Evolutionary conservation across 2,113 vertebrate genomes (phyloP), one percentile per base, ranked within the genome.

Genomic region (Hiodon tergisus): DNA sequence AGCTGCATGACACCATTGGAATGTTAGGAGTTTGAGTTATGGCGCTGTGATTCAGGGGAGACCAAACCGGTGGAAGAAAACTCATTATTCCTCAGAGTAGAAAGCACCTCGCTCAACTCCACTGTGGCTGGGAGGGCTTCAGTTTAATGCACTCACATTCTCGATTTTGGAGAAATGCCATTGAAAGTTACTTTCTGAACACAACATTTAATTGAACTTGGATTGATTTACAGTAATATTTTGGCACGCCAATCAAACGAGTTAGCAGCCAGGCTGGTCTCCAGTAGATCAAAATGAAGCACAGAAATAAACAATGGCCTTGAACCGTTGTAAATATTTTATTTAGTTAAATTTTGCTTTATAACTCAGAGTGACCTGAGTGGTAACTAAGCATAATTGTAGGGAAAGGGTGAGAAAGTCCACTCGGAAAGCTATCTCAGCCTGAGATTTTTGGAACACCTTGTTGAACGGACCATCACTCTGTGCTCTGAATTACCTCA

Each of bases 321-420:
- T 2, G 31, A 31, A 31, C n/a, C 48, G 58, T 62, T 62, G 52
- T 72, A 72, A 72, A 72, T 72, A 58, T 72, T 50, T 47, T 13
- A 58, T 61, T 62, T 47, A 51, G 62, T 61, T 72, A 17, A 58
- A 9, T 62, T 72, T 72, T 72, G 60, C 60, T 59, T 62, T 72
- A 58, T 62, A 62, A 9, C 71, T 72, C 48, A 13, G 71, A 47
- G 62, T 17, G 47, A 31, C 48, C 70, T 48, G 70, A 71, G 31
- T 59, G n/a, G 17, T 47, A 31, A 52, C 31, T 31, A 31, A 31
- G 31, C 62, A 72, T 72, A 72, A 72, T 62, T 72, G 52, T 59
- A 72, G 59, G 71, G 47, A 72, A 52, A 62, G 59, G 62, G 62
- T 61, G 71, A 67, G 65, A 47, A 62, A 48, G 10, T 31, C n/a